Evolutionary conservation across 64 coral and sea anemone genomes (phyloP), one percentile per base, ranked within the genome.

Genomic region (Montipora sp.): DNA sequence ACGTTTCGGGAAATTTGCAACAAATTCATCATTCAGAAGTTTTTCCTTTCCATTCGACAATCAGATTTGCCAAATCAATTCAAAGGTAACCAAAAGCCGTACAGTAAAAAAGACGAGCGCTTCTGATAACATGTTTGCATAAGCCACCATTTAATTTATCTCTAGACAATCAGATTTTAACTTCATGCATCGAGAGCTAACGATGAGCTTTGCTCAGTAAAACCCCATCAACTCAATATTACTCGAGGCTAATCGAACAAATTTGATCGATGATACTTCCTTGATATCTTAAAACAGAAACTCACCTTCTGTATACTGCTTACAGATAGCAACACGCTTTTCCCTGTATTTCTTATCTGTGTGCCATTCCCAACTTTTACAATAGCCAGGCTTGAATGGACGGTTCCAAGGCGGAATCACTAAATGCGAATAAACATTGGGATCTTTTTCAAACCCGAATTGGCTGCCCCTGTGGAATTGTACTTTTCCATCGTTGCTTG

Each of bases 301-400:
- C 89, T 58, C 90, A 99, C 98, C 98, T 84, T 95, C 73, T 44
- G 92, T 84, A 22, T 96, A 78, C 7, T 92, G 92, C 36, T 99
- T 91, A 57, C 98, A 99, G 76, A 99, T 94, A n/a, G 95, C 98
- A 2, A 99, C 73, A 77, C 98, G 83, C 22, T 92, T 90, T 63
- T 96, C 94, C 83, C 98, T 83, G 79, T 99, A 99, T 87, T 95
- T 96, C 47, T 91, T 93, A 47, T 99, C 98, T 8, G 98, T 99
- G 89, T 99, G 93, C 98, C 98, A 99, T 81, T 99, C 98, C 98
- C 98, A 99, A 51, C 98, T 99, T 13, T 81, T 71, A 46, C 98
- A 99, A 65, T 99, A 99, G 5, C 98, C 98, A 19, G 90, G 92
- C n/a, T 99, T 99, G 50, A 99, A 99, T 0, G 98, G 98, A 71